Percentiles rank a stretch among this genome's conserved stretches.
Evolutionary conservation across 2,797 vertebrate species (phyloP).

Genomic region (Melanotaenia parkinsoni): DNA sequence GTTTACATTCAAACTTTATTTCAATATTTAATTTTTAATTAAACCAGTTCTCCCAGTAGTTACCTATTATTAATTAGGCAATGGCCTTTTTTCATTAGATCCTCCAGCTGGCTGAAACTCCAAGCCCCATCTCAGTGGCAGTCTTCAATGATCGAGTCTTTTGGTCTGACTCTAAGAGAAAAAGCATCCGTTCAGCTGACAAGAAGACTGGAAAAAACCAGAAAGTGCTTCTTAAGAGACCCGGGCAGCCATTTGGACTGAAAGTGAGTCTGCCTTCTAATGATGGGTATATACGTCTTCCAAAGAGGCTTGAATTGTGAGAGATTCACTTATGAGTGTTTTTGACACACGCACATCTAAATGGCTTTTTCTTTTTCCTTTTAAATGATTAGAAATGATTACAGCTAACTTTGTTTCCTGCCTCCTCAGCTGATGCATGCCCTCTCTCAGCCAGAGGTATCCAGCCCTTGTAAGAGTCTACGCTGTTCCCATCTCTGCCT

Average conservation of each 20-base stretch:
- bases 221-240: constrained; percentile 86
- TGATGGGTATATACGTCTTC: neutral
- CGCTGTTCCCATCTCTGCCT: constrained; percentile 91
- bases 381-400: neutral
- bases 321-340: too few relatives aligned
- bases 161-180: constrained; percentile 90
- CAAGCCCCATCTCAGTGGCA: constrained; percentile 85
- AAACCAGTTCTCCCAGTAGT: neutral
- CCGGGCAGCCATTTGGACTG: constrained; percentile 88
- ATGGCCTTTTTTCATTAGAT: constrained; percentile 72
- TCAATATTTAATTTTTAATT: neutral
- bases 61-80: neutral
- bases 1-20: neutral
- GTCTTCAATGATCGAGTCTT: constrained; percentile 90
- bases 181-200: constrained; percentile 85
- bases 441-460: constrained; percentile 77
- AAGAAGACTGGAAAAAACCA: constrained; percentile 89
- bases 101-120: constrained; percentile 85
- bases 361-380: neutral
- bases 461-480: constrained; percentile 77
- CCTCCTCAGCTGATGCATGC: constrained; percentile 86
- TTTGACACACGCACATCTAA: neutral
- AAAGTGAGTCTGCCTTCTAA: constrained; percentile 78
- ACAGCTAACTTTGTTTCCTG: neutral
- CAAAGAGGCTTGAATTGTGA: neutral